Percentiles rank a stretch among this genome's conserved stretches.
These are phyloP conservation scores for Rallus limicola DNA, from an alignment of 2,113 vertebrate species.

Conservation along the genomic window DNA sequence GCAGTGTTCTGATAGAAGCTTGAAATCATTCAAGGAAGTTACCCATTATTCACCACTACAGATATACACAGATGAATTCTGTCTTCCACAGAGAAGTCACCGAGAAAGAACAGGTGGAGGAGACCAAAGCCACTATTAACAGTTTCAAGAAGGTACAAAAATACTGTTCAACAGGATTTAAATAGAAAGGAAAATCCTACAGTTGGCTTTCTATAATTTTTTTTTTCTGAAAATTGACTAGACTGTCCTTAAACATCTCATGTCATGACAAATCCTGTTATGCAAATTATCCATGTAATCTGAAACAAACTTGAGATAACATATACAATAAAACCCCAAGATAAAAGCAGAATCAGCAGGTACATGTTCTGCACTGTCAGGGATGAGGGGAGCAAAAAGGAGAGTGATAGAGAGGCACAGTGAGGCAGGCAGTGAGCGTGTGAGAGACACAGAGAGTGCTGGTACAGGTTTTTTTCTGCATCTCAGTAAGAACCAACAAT, in stretches of 20 bases:
- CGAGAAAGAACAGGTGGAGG: not conserved
- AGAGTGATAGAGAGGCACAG: accelerated
- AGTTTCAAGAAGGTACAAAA: not conserved
- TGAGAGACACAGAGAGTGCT: not conserved
- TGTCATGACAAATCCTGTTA: not conserved
- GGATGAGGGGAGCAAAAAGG: not conserved
- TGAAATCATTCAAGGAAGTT: not conserved
- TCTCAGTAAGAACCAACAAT: not conserved
- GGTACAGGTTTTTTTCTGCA: accelerated
- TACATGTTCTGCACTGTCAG: not conserved
- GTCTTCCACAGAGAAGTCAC: not conserved
- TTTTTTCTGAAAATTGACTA: not conserved
- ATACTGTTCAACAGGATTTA: not conserved
- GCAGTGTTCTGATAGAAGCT: not conserved
- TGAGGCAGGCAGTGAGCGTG: accelerated
- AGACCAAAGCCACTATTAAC: not conserved
- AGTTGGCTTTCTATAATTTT: not conserved
- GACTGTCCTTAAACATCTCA: not conserved
- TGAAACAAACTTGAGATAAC: not conserved
- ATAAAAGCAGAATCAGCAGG: not conserved
- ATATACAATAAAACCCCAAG: not conserved
- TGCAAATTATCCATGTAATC: not conserved
- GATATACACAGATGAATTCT: not conserved
- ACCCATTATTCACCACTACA: not conserved
- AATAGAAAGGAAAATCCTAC: not conserved